These are phyloP conservation scores for Eretmochelys imbricata DNA, from an alignment of 2,113 vertebrate genomes.

Conservation along the genomic window DNA sequence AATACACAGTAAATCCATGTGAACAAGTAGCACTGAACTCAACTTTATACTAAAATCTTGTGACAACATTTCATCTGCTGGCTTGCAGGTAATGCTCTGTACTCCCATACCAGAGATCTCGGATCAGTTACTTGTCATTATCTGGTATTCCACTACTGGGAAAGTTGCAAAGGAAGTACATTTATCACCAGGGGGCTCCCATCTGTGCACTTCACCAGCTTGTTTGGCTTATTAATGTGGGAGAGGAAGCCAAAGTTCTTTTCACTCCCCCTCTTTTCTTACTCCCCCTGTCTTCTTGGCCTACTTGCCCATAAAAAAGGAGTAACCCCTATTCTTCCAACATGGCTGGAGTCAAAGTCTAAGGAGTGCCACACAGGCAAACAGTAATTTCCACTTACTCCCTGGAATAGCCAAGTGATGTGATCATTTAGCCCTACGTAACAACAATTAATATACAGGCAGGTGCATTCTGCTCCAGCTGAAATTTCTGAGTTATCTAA, in stretches of 20 bases:
- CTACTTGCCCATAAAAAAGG: background rate
- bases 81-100: background rate
- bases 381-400: background rate
- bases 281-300: background rate
- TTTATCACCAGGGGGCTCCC: background rate
- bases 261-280: background rate
- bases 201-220: background rate
- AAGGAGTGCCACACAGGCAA: background rate
- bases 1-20: rapidly evolving
- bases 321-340: background rate
- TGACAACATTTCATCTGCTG: background rate
- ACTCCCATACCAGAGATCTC: background rate
- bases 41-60: background rate
- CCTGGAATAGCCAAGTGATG: background rate
- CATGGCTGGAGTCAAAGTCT: background rate
- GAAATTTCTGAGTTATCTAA: background rate
- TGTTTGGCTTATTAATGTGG: background rate
- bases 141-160: background rate
- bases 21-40: background rate
- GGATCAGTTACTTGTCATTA: background rate
- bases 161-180: background rate
- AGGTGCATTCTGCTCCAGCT: rapidly evolving
- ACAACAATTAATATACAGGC: background rate
- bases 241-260: background rate
- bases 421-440: background rate